Evolutionary conservation across 2,888 invertebrate genomes (phyloP).

Genomic region (Gastracanthus pulcherrimus): DNA sequence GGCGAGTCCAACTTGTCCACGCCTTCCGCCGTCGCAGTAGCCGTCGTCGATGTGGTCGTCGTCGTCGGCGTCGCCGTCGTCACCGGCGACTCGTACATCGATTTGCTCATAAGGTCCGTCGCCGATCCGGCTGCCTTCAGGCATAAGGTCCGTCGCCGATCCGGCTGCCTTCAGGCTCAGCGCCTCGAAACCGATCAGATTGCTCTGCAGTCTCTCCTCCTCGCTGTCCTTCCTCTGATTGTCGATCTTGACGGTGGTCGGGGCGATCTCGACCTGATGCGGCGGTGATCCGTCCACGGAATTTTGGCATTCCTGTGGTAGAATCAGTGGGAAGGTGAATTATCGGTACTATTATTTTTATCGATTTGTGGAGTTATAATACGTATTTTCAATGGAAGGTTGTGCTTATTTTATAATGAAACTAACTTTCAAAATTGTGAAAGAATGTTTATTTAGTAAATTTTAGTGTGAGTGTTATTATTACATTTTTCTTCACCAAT

Average conservation of each 20-base stretch:
- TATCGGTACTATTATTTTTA: neutral
- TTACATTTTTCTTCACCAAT: no score
- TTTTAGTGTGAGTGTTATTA: no score
- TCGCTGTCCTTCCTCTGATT: slow-evolving; percentile 47
- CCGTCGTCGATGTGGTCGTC: slow-evolving; percentile 28
- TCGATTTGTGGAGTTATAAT: no score
- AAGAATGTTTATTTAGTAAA: no score
- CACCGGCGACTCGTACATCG: slow-evolving; percentile 14
- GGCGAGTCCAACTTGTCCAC: slow-evolving; percentile 59
- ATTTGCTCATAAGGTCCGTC: slow-evolving; percentile 32
- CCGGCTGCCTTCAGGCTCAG: slow-evolving; percentile 30
- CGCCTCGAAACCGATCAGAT: slow-evolving; percentile 48
- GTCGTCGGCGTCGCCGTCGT: neutral
- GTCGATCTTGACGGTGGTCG: slow-evolving; percentile 12
- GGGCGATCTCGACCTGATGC: slow-evolving; percentile 1
- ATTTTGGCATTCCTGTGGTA: slow-evolving; percentile 36
- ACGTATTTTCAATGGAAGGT: no score
- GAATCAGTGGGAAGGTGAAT: neutral
- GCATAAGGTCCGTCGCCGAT: slow-evolving; percentile 4
- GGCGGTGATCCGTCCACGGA: neutral
- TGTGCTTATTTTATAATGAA: no score
- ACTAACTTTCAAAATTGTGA: no score
- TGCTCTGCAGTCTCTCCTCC: slow-evolving; percentile 28
- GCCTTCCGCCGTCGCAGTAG: slow-evolving; percentile 18
- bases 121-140: neutral